Conservation (phyloP, 92 coral and sea anemone species). For the Parazoanthus atlanticus region DNA sequence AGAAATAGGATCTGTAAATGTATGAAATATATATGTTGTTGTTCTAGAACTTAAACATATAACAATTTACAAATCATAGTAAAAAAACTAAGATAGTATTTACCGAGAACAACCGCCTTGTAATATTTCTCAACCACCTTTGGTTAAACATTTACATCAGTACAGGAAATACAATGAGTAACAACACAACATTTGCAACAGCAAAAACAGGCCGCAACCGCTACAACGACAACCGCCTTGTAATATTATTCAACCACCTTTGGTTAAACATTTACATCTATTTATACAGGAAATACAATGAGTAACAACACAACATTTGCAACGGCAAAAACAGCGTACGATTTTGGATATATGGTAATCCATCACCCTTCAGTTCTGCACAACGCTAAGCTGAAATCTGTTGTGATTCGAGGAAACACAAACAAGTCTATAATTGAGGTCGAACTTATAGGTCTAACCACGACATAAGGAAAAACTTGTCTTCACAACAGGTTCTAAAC, state of each 20-base stretch:
- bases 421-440: conserved; percentile 49
- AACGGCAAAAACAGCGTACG: conserved; percentile 43
- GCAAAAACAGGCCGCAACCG: conserved; percentile 41
- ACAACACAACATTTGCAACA: not conserved
- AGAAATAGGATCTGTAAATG: too few species aligned
- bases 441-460: conserved; percentile 46
- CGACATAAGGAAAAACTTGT: conserved; percentile 25
- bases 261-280: not conserved
- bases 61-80: too few species aligned
- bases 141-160: not conserved
- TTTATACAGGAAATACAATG: not conserved
- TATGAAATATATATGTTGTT: too few species aligned
- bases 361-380: conserved; percentile 62
- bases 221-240: too few species aligned
- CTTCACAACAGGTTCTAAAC: conserved; percentile 27
- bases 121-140: too few species aligned
- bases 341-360: conserved; percentile 72
- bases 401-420: conserved; percentile 65
- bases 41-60: too few species aligned
- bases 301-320: not conserved
- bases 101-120: too few species aligned
- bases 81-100: too few species aligned
- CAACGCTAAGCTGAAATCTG: conserved; percentile 25
- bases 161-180: not conserved
- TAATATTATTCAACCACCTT: too few species aligned